Conservation (phyloP, 2,888 invertebrate species). For the Macaria liturata region DNA sequence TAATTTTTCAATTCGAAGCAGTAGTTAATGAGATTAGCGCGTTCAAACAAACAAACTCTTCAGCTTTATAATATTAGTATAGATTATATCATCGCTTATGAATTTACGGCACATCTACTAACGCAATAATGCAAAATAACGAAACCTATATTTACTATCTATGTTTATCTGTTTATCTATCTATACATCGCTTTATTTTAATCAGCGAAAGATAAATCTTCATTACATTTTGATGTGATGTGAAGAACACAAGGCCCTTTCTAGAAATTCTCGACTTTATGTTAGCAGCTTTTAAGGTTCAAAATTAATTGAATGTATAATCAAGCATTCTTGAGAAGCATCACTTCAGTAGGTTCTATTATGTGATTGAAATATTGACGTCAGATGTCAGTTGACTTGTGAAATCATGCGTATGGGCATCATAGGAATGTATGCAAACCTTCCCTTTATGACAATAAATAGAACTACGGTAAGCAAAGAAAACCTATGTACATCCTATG, state of each 20-base stretch:
- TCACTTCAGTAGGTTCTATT: constrained; percentile 1
- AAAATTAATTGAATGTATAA: constrained; percentile 1
- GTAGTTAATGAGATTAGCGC: no score
- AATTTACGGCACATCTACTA: no score
- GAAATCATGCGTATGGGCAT: constrained; percentile 10
- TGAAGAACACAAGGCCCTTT: neutral
- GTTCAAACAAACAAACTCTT: no score
- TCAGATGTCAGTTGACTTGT: constrained; percentile 7
- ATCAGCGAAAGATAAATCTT: constrained; percentile 14
- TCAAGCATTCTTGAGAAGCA: neutral
- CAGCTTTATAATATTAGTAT: no score
- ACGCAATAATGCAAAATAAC: no score
- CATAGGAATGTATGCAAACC: neutral
- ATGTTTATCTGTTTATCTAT: no score
- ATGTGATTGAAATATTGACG: constrained; percentile 11
- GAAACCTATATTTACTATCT: no score
- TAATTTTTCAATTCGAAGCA: no score
- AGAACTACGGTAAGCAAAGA: no score
- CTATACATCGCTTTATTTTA: constrained; percentile 10
- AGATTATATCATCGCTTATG: no score
- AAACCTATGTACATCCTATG: no score
- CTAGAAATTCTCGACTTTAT: constrained; percentile 1
- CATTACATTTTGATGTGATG: constrained; percentile 5
- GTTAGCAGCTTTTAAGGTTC: neutral
- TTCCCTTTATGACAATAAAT: no score